Evolutionary conservation across 2,888 invertebrate genomes (phyloP).

Genomic region (Hydriomena furcata): DNA sequence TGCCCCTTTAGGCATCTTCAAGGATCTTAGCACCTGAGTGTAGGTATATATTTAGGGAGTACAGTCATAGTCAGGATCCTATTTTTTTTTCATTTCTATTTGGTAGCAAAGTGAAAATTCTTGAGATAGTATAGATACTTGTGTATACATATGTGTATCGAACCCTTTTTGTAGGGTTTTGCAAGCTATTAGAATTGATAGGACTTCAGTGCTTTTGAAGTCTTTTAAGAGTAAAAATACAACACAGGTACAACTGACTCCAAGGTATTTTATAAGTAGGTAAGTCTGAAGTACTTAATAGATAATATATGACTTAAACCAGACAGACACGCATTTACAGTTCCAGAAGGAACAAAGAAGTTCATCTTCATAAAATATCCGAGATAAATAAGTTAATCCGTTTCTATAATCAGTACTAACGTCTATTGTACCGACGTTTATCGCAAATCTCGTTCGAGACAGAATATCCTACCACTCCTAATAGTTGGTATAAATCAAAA

Average conservation of each 20-base stretch:
- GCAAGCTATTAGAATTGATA: slow-evolving; percentile 15
- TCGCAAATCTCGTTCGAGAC: slow-evolving; percentile 76
- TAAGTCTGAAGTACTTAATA: no score
- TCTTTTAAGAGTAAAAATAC: no score
- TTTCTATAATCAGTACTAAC: slow-evolving; percentile 76
- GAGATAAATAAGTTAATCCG: slow-evolving; percentile 63
- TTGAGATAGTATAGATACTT: no score
- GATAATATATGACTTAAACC: not conserved
- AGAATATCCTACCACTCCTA: slow-evolving; percentile 79
- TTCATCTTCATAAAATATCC: slow-evolving; percentile 32
- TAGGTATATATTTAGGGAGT: no score
- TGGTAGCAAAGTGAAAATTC: no score
- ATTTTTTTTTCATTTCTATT: no score
- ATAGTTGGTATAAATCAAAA: slow-evolving; percentile 84
- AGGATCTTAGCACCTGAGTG: no score
- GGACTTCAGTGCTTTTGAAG: not conserved
- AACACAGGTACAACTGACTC: no score
- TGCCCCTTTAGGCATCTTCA: no score
- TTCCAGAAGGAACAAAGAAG: slow-evolving; percentile 32
- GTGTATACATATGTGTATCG: slow-evolving; percentile 58
- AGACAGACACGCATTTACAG: not conserved
- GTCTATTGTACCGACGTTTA: slow-evolving; percentile 73
- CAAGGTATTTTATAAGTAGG: no score
- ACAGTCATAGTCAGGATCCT: no score
- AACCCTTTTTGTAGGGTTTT: slow-evolving; percentile 27